Evolutionary conservation across 2,888 invertebrate species (phyloP).

Genomic region (Geophilus truncorum): DNA sequence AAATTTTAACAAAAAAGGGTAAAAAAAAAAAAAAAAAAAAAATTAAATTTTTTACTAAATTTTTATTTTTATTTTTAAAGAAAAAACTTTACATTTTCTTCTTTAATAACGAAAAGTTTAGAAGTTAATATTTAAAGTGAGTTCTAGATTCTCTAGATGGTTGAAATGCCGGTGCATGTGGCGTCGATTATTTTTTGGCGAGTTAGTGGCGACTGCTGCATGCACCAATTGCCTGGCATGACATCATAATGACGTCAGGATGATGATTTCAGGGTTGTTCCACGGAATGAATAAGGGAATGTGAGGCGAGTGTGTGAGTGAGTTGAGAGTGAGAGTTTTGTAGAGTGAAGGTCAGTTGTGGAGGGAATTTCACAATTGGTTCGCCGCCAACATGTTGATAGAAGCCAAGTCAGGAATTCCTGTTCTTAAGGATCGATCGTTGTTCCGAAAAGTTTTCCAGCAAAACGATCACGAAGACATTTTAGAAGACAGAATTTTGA

Average conservation of each 20-base stretch:
- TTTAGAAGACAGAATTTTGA: constrained; percentile 25
- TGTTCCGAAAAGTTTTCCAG: constrained; percentile 12
- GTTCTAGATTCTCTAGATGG: background rate
- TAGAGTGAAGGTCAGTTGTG: background rate
- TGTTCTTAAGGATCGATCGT: constrained; percentile 20
- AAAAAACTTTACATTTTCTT: too few species aligned
- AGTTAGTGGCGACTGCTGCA: background rate
- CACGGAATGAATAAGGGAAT: constrained; percentile 5
- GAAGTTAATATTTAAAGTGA: background rate
- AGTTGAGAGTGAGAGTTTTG: background rate
- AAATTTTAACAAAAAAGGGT: too few species aligned
- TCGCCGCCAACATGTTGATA: constrained; percentile 19
- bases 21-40: too few species aligned
- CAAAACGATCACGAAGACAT: constrained; percentile 25
- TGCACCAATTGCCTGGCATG: background rate
- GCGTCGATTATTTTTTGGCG: background rate
- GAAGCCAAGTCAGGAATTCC: constrained; percentile 28
- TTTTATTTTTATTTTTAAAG: too few species aligned
- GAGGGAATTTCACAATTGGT: constrained; percentile 14
- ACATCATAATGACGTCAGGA: constrained; percentile 12
- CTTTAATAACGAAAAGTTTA: too few species aligned
- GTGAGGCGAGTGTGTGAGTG: background rate
- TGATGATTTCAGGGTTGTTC: constrained; percentile 10
- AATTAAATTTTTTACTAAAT: too few species aligned
- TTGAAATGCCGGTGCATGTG: background rate